Conservation (phyloP, 2,797 vertebrate species). For the Melanogrammus aeglefinus region DNA sequence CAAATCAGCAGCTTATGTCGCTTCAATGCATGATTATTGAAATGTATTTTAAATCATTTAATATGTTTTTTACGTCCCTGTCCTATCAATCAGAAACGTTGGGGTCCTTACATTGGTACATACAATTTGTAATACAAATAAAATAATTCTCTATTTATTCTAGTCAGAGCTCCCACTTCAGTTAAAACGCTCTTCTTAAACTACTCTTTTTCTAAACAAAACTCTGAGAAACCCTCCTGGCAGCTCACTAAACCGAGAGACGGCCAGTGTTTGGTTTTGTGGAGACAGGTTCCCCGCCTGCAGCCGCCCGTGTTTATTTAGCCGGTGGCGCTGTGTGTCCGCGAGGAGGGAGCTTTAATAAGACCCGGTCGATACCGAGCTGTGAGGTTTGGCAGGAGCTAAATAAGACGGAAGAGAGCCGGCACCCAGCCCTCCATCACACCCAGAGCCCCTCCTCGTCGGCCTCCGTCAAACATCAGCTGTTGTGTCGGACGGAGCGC, state of each 20-base stretch:
- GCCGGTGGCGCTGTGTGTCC: conserved; percentile 29
- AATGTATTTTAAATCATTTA: no score
- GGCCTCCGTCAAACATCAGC: no score
- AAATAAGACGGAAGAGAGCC: conserved; percentile 55
- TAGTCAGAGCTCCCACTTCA: neutral
- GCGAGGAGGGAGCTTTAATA: conserved; percentile 51
- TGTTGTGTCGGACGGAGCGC: no score
- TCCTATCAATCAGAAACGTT: no score
- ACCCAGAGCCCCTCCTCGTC: conserved; percentile 33
- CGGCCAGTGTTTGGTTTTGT: conserved; percentile 35
- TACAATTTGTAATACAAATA: no score
- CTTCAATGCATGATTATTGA: no score
- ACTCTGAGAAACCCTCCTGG: conserved; percentile 13
- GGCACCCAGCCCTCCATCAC: neutral
- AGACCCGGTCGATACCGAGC: conserved; percentile 59
- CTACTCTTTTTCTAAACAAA: neutral
- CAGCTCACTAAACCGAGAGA: conserved; percentile 30
- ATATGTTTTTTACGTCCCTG: no score
- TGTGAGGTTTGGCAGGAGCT: conserved; percentile 60
- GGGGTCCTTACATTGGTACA: no score
- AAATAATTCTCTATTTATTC: no score
- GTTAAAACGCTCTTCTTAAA: neutral
- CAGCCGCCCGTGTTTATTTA: conserved; percentile 27
- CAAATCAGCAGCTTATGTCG: no score
- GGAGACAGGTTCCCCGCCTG: conserved; percentile 20